Base-by-base conservation (phyloP, 2,888 invertebrate genomes). In the Drosophila peninsularis region DNA sequence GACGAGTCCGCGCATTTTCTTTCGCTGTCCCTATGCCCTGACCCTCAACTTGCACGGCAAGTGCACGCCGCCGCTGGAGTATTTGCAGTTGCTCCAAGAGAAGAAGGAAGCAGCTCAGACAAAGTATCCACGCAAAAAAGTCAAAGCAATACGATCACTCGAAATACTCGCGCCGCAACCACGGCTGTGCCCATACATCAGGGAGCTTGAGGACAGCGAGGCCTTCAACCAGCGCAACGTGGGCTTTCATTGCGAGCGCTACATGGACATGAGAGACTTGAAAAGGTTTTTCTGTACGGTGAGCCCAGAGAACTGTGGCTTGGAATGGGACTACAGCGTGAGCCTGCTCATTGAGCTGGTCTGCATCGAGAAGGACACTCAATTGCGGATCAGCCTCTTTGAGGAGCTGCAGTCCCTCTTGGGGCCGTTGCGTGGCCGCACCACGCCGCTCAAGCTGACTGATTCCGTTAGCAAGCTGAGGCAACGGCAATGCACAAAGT, bases 41-140 rank as follows among this genome's bases (percentile, higher is more conserved):
- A 73, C 71, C 0, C 36, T 91, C 2, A 77, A 71, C 14, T 65
- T 90, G 24, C 78, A 78, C 32, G 90, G 90, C 5, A 60, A 62
- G 2, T 91, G 90, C 36, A 63, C 56, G 3, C 74, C 85, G 0
- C 81, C 89, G 0, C 42, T 32, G 14, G 90, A 85, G 55, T 91
- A 89, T 49, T 34, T 72, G 0, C 45, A 72, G 7, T 61, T 72
- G 7, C 37, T 90, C 10, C 45, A 65, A 1, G 55, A 65, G 10
- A 62, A n/a, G 62, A 72, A 45, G 53, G 11, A 17, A 19, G 10
- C 17, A 0, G 5, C 27, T 14, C 9, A 7, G 0, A 3, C 7
- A n/a, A 37, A n/a, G 0, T 37, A 37, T 37, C 5, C 6, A 9
- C 0, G 9, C 5, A n/a, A 14, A 14, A 0, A n/a, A 14, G 0